Evolutionary conservation across 1,140 invertebrate genomes (phyloP), one percentile per base, ranked within the genome.

Genomic region (Pseudachorutes palmiensis): DNA sequence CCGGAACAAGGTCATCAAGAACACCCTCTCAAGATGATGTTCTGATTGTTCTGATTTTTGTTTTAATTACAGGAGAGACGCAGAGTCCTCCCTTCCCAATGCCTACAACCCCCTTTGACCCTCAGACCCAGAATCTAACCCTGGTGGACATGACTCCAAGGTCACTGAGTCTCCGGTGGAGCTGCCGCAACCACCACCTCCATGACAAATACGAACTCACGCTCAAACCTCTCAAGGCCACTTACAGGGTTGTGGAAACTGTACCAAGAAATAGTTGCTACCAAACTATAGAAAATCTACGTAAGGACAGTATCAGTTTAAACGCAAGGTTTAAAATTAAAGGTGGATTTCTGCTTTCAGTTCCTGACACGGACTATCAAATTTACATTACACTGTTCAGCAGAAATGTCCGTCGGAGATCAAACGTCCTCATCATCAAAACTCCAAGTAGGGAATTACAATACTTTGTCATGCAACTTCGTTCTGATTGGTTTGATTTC

Each of bases 341-440:
- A n/a, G n/a, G n/a, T n/a, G n/a, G n/a, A n/a, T n/a, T n/a, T n/a
- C n/a, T n/a, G n/a, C n/a, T n/a, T n/a, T n/a, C n/a, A n/a, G n/a
- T 86, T 73, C 87, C 89, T n/a, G 87, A 90, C 76, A 91, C 89
- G 16, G 88, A 91, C 78, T 92, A 92, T 76, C 89, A 90, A 70
- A 82, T 92, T 57, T 86, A 87, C 1, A 88, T 92, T 48, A 87
- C 88, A 30, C 89, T 89, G 63, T 83, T 91, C 36, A 87, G 88
- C 62, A 88, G 86, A 71, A 89, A 88, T 76, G 88, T 85, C 78
- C 82, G 87, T 73, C 63, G 51, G 45, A 69, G 70, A 9, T 91
- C 89, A 77, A 84, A 87, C 75, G 87, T 88, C 70, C 88, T 91
- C 76, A 87, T 90, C 81, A 91, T 92, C 83, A 86, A 87, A 78